Evolutionary conservation across 2,797 vertebrate genomes (phyloP), one percentile per base, ranked within the genome.

Genomic region (Schizopygopsis pylzovi): DNA sequence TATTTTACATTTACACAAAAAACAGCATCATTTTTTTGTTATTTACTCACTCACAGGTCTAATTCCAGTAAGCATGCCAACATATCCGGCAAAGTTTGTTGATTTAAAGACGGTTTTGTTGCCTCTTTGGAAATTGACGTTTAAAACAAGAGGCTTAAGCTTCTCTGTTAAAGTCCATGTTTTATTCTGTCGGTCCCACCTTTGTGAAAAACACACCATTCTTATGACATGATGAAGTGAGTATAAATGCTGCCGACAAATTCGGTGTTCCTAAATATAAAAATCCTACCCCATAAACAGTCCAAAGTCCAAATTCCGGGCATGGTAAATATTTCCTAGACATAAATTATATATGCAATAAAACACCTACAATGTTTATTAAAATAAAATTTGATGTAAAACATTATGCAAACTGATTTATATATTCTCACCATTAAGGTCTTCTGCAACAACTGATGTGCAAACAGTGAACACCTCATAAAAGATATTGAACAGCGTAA

Each of bases 391-490:
- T 25, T 4, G 0, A 33, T 54, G 15, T 28, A 76, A 10, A 33
- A 63, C 13, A 56, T 7, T 41, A 41, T 13, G 13, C 4, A 15
- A 82, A 43, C 3, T 37, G 1, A 52, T 9, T 28, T 68, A 76
- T 13, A 63, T 54, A 20, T 63, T 89, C 90, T 90, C 93, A 99
- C 98, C 98, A 81, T 96, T 93, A 56, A 88, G 37, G 84, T 99
- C 97, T 91, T 99, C 97, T 0, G 97, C 96, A 87, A 99, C 93
- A 71, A 99, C 92, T 1, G 98, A 99, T 0, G 98, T 99, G 91
- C 98, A 99, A 16, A 99, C 95, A 4, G 98, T 99, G 92, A 99
- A 99, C 86, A 99, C 91, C 92, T 99, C 98, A 83, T 99, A 99
- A 89, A 99, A 99, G 87, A 99, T 94, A 93, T 99, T 99, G 93